Base-by-base conservation (phyloP, 37 sponge, comb jelly and placozoan species). In the Aplysina aerophoba region DNA sequence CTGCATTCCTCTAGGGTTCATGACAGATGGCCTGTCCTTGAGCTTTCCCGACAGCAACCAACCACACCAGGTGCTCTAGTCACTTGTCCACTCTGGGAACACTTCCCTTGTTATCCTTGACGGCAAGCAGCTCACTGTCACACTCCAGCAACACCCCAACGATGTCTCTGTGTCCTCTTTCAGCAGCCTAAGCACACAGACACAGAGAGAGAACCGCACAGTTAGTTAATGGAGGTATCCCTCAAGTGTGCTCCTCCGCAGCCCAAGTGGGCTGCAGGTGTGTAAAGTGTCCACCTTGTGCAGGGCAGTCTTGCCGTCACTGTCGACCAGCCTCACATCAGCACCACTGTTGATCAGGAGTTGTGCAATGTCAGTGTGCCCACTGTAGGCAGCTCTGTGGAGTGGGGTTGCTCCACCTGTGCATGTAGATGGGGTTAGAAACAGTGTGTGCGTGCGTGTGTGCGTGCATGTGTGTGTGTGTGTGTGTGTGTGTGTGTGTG, bases 401-500 rank as follows among this genome's bases (percentile, higher is more conserved):
- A 94, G 82, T 3, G 92, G 87, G 25, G 94, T 91, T 17, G 85
- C 91, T 22, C 92, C 92, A 59, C 94, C 94, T 44, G 86, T 80
- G 28, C 39, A 15, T 21, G n/a, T n/a, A n/a, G n/a, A n/a, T n/a
- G n/a, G n/a, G n/a, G n/a, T n/a, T n/a, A n/a, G n/a, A 79, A 28
- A 5, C 50, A 44, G 50, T 3, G 50, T 44, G 50, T 44, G 8
- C 50, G 50, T 44, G 50, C 8, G 50, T 44, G 50, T 44, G 50
- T 8, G 50, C 8, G 50, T 8, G 50, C 50, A 44, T 8, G 50
- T 8, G 65, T 63, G 28, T 63, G 27, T 63, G 65, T 63, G 28
- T 63, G 27, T 63, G 5, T 8, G 28, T 63, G 50, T 44, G 50
- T 44, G 50, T 15, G 57, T 15, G 41, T 68, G 27, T 34, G 20